Evolutionary conservation across 37 sponge, comb jelly and placozoan species (phyloP).

Genomic region (Cladorhizidae sp.): DNA sequence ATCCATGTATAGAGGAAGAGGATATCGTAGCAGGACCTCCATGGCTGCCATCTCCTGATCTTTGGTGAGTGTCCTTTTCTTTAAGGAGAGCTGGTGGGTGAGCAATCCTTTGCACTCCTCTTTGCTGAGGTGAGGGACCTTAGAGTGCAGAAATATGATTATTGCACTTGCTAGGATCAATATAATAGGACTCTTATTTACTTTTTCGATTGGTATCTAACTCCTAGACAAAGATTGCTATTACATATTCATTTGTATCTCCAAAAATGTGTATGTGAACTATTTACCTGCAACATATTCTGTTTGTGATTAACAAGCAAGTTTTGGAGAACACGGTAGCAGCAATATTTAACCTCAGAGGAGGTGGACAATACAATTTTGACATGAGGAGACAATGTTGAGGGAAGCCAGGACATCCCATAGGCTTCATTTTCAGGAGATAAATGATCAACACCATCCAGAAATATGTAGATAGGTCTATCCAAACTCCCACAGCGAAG

Average conservation of each 20-base stretch:
- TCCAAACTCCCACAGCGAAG: constrained; percentile 16
- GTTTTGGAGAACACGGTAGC: constrained; percentile 55
- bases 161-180: neutral
- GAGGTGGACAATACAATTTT: constrained; percentile 70
- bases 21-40: constrained; percentile 22
- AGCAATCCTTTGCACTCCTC: constrained; percentile 44
- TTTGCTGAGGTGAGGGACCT: constrained; percentile 41
- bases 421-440: constrained; percentile 68
- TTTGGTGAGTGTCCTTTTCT: constrained; percentile 30
- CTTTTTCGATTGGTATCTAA: too few species aligned
- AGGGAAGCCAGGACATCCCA: constrained; percentile 81
- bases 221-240: neutral
- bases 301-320: constrained; percentile 20
- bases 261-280: neutral
- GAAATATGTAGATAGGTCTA: constrained; percentile 57
- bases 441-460: constrained; percentile 83
- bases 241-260: neutral
- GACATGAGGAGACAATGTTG: constrained; percentile 67
- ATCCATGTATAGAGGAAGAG: constrained; percentile 57
- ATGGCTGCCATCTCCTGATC: constrained; percentile 40
- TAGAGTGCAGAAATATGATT: neutral
- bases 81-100: constrained; percentile 18
- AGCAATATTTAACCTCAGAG: constrained; percentile 47
- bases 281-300: constrained; percentile 35
- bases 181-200: neutral